These are phyloP conservation scores for Neotoma lepida DNA, from an alignment of 2,113 vertebrate species.

Conservation along the genomic window DNA sequence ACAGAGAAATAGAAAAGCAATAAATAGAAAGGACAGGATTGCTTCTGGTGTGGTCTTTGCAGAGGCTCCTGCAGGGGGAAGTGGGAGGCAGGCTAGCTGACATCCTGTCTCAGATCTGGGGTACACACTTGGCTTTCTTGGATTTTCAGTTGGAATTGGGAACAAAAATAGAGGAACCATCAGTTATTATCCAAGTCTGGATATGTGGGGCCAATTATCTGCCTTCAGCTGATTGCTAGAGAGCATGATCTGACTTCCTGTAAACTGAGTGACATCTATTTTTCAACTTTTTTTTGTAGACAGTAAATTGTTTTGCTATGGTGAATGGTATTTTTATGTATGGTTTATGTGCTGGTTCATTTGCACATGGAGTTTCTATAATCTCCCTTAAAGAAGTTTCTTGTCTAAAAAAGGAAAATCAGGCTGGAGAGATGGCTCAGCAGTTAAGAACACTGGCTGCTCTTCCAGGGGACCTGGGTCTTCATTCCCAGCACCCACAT, in stretches of 20 bases:
- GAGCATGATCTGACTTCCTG: not conserved
- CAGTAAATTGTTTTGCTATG: not conserved
- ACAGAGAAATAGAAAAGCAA: not conserved
- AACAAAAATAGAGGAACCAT: not conserved
- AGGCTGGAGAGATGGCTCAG: not conserved
- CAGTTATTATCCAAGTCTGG: not conserved
- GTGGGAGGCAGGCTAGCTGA: not conserved
- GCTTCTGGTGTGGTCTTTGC: not conserved
- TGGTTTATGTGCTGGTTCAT: not conserved
- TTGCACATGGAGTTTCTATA: constrained; percentile 21
- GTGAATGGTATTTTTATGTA: not conserved
- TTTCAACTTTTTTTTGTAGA: not conserved
- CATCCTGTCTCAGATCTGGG: not conserved
- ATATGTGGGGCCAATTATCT: not conserved
- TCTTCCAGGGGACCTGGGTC: not conserved
- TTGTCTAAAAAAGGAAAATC: constrained; percentile 35
- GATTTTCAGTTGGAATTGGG: not conserved
- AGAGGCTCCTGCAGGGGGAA: not conserved
- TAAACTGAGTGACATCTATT: not conserved
- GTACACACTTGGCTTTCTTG: not conserved
- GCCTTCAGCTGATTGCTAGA: not conserved
- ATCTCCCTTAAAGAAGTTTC: not conserved
- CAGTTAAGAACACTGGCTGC: not conserved
- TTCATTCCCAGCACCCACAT: not conserved
- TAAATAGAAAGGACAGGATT: not conserved